Percentiles rank a stretch among this genome's conserved stretches.
phyloP scores from a whole-genome alignment of 2,113 vertebrate genomes.

The Trochalopteron elliotii region DNA sequence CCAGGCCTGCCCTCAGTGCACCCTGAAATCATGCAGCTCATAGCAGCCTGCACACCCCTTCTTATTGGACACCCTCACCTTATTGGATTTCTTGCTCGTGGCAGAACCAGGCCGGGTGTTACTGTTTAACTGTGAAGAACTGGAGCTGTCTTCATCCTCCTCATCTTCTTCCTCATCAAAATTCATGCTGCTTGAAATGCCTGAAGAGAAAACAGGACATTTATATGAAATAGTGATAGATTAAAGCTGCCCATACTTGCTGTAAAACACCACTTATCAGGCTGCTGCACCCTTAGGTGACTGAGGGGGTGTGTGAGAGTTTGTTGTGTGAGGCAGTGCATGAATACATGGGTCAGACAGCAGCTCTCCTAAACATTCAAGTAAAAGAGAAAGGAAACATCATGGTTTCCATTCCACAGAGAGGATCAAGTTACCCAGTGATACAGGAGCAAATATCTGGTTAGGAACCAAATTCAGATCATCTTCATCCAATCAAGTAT shows the following conservation, averaged over 20 bases:
- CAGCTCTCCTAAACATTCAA: neutral
- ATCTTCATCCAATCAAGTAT: neutral
- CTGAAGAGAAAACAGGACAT: constrained; percentile 62
- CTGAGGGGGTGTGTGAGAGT: neutral
- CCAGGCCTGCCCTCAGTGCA: neutral
- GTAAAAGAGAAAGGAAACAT: neutral
- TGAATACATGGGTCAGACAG: neutral
- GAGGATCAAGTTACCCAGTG: neutral
- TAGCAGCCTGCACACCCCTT: neutral
- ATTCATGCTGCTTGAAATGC: constrained; percentile 98
- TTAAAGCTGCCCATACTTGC: neutral
- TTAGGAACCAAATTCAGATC: neutral
- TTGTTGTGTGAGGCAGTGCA: neutral
- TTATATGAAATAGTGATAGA: neutral
- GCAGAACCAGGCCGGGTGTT: constrained; percentile 95
- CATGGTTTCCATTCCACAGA: neutral
- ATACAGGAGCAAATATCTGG: neutral
- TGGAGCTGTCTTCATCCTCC: constrained; percentile 95
- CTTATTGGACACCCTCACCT: constrained; percentile 71
- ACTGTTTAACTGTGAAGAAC: constrained; percentile 95
- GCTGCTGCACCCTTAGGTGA: neutral
- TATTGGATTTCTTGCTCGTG: constrained; percentile 92
- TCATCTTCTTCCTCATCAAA: constrained; percentile 97
- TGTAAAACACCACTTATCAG: neutral
- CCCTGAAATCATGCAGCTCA: neutral